Evolutionary conservation across 2,797 vertebrate species (phyloP), one percentile per base, ranked within the genome.

Genomic region (Ispidina lecontei): DNA sequence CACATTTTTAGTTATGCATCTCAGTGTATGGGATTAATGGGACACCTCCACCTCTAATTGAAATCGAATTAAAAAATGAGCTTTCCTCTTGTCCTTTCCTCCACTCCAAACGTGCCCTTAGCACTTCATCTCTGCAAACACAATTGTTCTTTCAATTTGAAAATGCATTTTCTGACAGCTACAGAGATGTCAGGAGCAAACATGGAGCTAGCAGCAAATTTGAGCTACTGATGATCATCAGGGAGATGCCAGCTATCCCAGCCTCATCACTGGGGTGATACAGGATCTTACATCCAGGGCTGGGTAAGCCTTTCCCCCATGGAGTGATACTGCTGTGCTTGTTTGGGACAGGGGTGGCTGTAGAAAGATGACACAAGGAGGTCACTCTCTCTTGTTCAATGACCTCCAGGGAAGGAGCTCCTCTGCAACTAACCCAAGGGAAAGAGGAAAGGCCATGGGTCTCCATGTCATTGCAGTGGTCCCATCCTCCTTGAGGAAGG

Each of bases 381-480:
- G 21, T 62, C 29, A 12, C n/a, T 51, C 1, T 8, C 5, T 26
- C 3, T 0, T 3, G 35, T 56, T 44, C 64, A 43, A 18, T 31
- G 55, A 33, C 14, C 39, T 25, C 10, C 47, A 59, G 39, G 22
- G 44, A 44, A 41, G 49, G 19, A 5, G 7, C 6, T 54, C 23
- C 37, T 68, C 47, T 67, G 47, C 14, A 37, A 19, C 23, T 60
- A 39, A 35, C 18, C n/a, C 78, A 22, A 11, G 12, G 35, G 14
- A 76, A 28, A 21, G 0, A 1, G 33, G 55, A 72, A 56, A 33
- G 17, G 17, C 37, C 35, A 9, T 18, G n/a, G 21, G 5, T 72
- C 17, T 69, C 63, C 0, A 0, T 22, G 41, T 46, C 11, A 64
- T n/a, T 1, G 0, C 21, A 10, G n/a, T 39, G 26, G 12, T 58